Evolutionary conservation across 2,113 vertebrate species (phyloP), one percentile per base, ranked within the genome.

Genomic region (Hippocampus mohnikei): DNA sequence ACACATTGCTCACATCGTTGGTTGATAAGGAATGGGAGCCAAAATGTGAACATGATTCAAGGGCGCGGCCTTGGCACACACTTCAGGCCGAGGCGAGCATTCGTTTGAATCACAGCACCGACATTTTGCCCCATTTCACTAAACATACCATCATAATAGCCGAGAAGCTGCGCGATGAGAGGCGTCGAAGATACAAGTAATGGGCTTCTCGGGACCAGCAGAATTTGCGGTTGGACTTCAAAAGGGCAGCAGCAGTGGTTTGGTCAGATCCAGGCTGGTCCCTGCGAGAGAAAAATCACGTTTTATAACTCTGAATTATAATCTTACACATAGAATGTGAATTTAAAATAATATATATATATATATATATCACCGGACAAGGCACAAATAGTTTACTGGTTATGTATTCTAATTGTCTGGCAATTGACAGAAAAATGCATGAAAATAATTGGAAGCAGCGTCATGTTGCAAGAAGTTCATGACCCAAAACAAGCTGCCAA

Each of bases 201-300:
- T 90, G 89, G 53, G 90, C 84, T 85, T 91, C 90, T 83, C 83
- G 86, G 75, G 88, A 84, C 86, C 88, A 91, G 67, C 79, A 88
- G 73, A 92, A 85, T 74, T 77, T 88, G 58, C 84, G 69, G 61
- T 78, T 72, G 65, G 81, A 88, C 72, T 86, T 86, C 69, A 90
- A 80, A 15, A 91, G 84, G 52, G 90, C 87, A 41, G 85, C 84
- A 80, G 76, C 81, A 81, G 82, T 37, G 33, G 5, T 80, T 74
- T 82, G 90, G 55, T 92, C 90, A 21, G 70, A 75, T 52, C 69
- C 81, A 63, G 81, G 78, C 84, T 88, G 89, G 56, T 92, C 89
- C 80, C 92, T 93, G 71, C 15, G 73, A 37, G 62, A 20, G 41
- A 9, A 46, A 46, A 27, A 65, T 63, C 40, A 44, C n/a, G 40